phyloP scores from a whole-genome alignment of 2,113 vertebrate genomes.

The Castor canadensis region DNA sequence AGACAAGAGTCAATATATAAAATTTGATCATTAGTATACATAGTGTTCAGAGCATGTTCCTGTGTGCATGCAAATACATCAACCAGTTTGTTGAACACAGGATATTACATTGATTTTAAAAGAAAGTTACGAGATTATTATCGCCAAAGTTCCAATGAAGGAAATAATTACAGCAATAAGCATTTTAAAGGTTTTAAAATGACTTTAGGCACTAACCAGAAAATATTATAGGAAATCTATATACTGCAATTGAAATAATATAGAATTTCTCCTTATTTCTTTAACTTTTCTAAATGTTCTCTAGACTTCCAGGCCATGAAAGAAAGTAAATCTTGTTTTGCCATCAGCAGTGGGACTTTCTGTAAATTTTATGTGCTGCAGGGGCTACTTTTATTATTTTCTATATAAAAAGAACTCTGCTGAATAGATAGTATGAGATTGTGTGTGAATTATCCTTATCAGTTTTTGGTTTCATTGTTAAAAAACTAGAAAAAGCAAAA shows the following conservation, averaged over 20 bases:
- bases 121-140: constrained; percentile 70
- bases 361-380: not conserved
- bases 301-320: not conserved
- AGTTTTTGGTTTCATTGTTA: not conserved
- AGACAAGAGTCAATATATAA: constrained; percentile 55
- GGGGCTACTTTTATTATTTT: constrained; percentile 11
- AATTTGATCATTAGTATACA: not conserved
- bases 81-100: constrained; percentile 73
- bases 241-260: constrained; percentile 53
- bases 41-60: constrained; percentile 31
- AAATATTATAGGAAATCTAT: constrained; percentile 57
- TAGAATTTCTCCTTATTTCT: constrained; percentile 57
- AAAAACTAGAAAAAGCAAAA: constrained; percentile 27
- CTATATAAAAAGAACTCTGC: not conserved
- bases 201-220: not conserved
- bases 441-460: constrained; percentile 9
- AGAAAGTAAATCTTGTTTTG: not conserved
- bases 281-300: constrained; percentile 17
- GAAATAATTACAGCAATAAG: constrained; percentile 70
- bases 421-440: constrained; percentile 1
- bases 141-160: constrained; percentile 66
- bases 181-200: constrained; percentile 64
- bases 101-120: constrained; percentile 77
- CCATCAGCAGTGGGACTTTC: not conserved
- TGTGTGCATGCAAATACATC: constrained; percentile 27